Conservation (phyloP, 2,113 vertebrate genomes). For the Thryonomys swinderianus region DNA sequence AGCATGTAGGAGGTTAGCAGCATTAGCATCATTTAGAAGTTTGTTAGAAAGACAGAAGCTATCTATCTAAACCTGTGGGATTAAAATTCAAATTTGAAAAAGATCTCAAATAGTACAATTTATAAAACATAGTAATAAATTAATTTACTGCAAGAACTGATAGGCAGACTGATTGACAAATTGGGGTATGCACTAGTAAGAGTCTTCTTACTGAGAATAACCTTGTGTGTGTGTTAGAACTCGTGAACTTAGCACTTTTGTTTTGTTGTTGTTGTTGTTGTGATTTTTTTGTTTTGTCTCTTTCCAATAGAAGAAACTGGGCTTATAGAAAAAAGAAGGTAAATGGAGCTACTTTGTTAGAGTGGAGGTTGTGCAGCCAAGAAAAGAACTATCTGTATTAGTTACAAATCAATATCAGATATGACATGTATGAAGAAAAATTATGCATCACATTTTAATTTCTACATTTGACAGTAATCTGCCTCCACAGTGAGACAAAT, state of each 20-base stretch:
- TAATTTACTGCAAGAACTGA: background rate
- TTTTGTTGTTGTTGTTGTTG: no score
- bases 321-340: background rate
- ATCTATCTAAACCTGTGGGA: background rate
- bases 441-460: background rate
- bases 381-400: background rate
- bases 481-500: background rate
- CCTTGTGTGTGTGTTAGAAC: background rate
- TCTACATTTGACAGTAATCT: background rate
- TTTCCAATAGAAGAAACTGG: background rate
- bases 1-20: background rate
- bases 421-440: background rate
- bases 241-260: no score
- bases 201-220: background rate
- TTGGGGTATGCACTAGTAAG: accelerated
- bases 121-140: background rate
- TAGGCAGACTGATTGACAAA: background rate
- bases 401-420: background rate
- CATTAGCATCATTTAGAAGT: background rate
- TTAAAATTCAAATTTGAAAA: background rate
- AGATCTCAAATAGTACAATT: background rate
- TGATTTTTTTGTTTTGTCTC: background rate
- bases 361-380: background rate
- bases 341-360: background rate
- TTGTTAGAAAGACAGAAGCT: background rate